These are phyloP conservation scores for Sebastes fasciatus DNA, from an alignment of 2,113 vertebrate genomes.

Conservation along the genomic window DNA sequence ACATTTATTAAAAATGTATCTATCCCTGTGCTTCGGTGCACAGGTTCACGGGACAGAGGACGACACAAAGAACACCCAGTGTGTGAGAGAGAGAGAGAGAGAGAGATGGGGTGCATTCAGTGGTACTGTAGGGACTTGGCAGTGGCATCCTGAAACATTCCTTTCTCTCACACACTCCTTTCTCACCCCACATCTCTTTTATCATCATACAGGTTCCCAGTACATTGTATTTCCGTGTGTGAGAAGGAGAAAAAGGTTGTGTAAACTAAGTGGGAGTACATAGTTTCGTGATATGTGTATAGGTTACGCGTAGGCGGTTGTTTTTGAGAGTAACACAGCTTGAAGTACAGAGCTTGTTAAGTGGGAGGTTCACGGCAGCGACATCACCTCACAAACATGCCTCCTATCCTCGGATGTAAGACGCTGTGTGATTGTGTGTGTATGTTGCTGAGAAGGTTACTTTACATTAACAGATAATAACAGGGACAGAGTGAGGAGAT, in stretches of 20 bases:
- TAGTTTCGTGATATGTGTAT: slow-evolving; percentile 38
- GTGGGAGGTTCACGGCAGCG: slow-evolving; percentile 22
- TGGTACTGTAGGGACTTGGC: slow-evolving; percentile 52
- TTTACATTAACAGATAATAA: slow-evolving; percentile 43
- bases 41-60: slow-evolving; percentile 17
- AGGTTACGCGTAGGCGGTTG: slow-evolving; percentile 45
- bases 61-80: slow-evolving; percentile 1
- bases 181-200: slow-evolving; percentile 48
- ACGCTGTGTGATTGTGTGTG: background rate
- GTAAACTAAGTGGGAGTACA: slow-evolving; percentile 35
- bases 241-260: background rate
- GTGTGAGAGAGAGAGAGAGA: background rate
- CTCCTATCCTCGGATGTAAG: slow-evolving; percentile 1
- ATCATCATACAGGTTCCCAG: slow-evolving; percentile 47
- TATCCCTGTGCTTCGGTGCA: background rate
- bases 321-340: slow-evolving; percentile 35
- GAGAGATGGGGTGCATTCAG: slow-evolving; percentile 31
- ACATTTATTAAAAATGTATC: slow-evolving; percentile 11
- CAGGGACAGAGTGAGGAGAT: slow-evolving; percentile 24
- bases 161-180: slow-evolving; percentile 39
- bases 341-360: slow-evolving; percentile 36
- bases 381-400: slow-evolving; percentile 25
- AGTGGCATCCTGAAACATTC: slow-evolving; percentile 54
- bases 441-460: slow-evolving; percentile 26
- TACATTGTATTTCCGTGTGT: slow-evolving; percentile 23